Evolutionary conservation across 2,113 vertebrate species (phyloP), one percentile per base, ranked within the genome.

Genomic region (Octodon degus): DNA sequence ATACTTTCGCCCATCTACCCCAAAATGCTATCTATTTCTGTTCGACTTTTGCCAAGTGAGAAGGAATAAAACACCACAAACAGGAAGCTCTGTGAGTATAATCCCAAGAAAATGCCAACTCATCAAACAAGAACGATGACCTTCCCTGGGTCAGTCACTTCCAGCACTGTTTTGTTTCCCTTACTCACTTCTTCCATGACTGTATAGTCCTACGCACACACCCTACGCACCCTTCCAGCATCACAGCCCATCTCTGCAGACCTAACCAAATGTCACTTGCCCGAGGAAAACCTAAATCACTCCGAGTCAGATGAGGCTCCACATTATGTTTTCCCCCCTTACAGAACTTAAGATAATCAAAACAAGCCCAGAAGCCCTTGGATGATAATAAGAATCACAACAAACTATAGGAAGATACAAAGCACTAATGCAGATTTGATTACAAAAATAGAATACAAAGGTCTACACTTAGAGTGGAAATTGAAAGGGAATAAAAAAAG

Each of bases 251-350:
- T 74, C 89, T 91, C 67, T 94, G 91, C 63, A 94, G 91, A 79
- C 82, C 70, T 91, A 90, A 95, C 40, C 82, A 96, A 94, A 91
- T 40, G 25, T 89, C 86, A 88, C 91, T 81, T 94, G 80, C 89
- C 72, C 50, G 22, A 16, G 74, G 84, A 96, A 97, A 89, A 80
- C 89, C 86, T 87, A 58, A 96, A 55, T 90, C 95, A 84, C 62
- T 91, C n/a, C 16, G 77, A 62, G 74, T 96, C 96, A 97, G 76
- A 82, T 9, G 87, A 96, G 55, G 3, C 50, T 89, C 58, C 53
- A 12, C 34, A 34, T 70, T 95, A 67, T 82, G 40, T 50, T 92
- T 40, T 81, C 47, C 67, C 22, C 17, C 79, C 20, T 32, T 32
- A 1, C 2, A 53, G 65, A 13, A 86, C 11, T 34, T 34, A 55